Evolutionary conservation across 2,888 invertebrate species (phyloP).

Genomic region (Andrena flavipes): DNA sequence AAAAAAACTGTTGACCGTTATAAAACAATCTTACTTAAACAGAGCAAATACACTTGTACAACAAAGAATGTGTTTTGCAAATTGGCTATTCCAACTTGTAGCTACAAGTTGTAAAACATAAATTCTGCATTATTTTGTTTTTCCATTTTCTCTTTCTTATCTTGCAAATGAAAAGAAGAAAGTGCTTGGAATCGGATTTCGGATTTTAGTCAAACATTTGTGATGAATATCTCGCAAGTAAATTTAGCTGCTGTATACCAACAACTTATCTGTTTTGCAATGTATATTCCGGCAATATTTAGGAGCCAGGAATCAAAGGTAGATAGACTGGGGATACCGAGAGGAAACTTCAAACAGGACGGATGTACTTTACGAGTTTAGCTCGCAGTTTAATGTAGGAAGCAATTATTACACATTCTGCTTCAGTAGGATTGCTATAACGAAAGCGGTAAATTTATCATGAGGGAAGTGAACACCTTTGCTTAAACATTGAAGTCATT

Average conservation of each 20-base stretch:
- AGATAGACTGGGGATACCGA: conserved; percentile 2
- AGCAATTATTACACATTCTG: conserved; percentile 7
- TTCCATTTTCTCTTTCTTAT: too few species aligned
- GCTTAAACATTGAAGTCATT: conserved; percentile 6
- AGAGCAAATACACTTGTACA: too few species aligned
- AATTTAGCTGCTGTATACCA: neutral
- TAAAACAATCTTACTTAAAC: too few species aligned
- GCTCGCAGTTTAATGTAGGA: conserved; percentile 1
- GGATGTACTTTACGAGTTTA: conserved; percentile 55
- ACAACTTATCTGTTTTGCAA: neutral
- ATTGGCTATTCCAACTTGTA: too few species aligned
- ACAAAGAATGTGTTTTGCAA: too few species aligned
- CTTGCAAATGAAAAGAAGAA: too few species aligned
- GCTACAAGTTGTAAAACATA: too few species aligned
- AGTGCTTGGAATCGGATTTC: neutral
- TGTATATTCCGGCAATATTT: neutral
- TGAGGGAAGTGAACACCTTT: neutral
- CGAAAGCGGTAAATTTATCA: conserved; percentile 7
- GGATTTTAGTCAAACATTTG: neutral
- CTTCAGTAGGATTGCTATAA: conserved; percentile 11
- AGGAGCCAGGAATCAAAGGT: neutral
- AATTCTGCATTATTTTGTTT: too few species aligned
- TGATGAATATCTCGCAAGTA: too few species aligned
- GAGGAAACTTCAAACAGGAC: conserved; percentile 45
- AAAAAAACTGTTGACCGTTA: too few species aligned